phyloP scores from a whole-genome alignment of 2,113 vertebrate genomes.

The Brienomyrus brachyistius region DNA sequence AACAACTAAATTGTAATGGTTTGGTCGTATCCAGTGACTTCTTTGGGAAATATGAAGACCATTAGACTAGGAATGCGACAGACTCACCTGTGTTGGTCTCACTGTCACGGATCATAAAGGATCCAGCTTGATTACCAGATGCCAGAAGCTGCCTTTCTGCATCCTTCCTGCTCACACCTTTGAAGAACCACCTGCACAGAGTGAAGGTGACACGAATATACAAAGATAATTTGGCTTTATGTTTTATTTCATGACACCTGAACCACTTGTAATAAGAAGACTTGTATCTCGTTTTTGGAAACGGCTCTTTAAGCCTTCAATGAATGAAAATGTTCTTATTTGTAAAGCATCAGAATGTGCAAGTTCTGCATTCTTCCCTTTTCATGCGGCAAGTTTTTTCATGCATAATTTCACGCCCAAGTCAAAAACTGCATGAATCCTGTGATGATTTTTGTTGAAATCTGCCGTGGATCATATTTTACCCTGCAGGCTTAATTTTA shows the following conservation, averaged over 20 bases:
- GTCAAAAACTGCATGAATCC: too few relatives aligned
- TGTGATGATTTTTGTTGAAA: too few relatives aligned
- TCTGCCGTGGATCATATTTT: too few relatives aligned
- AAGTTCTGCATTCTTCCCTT: not conserved
- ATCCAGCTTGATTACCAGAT: slow-evolving; percentile 72
- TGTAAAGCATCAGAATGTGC: not conserved
- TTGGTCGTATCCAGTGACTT: not conserved
- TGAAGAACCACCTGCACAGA: slow-evolving; percentile 87
- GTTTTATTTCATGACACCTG: not conserved
- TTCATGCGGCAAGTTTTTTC: not conserved
- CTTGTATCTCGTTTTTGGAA: not conserved
- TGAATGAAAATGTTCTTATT: not conserved
- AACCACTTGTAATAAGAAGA: not conserved
- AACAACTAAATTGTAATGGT: not conserved
- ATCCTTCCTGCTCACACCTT: slow-evolving; percentile 80
- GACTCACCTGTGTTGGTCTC: slow-evolving; percentile 79
- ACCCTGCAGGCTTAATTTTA: too few relatives aligned
- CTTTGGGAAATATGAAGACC: not conserved
- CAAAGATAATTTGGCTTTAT: not conserved
- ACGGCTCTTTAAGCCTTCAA: not conserved
- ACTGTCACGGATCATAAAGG: slow-evolving; percentile 92
- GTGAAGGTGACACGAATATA: not conserved
- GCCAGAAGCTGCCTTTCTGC: slow-evolving; percentile 81
- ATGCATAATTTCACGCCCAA: not conserved
- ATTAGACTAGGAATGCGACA: not conserved